Conservation (phyloP, 2,113 vertebrate species). For the Xenopus tropicalis region DNA sequence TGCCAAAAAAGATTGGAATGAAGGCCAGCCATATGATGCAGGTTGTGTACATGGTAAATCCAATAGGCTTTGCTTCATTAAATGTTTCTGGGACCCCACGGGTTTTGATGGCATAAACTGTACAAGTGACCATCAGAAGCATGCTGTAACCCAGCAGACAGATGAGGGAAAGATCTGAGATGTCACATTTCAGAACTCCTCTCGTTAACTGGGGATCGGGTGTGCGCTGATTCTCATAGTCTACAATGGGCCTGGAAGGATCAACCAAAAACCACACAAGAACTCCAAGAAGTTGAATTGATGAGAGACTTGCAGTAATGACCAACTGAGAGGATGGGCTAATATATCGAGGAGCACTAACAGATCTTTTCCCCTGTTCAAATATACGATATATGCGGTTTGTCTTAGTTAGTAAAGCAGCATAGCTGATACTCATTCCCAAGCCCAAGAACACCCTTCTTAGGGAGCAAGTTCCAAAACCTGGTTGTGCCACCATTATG, state of each 20-base stretch:
- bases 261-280: slow-evolving; percentile 94
- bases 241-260: slow-evolving; percentile 89
- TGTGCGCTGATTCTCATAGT: slow-evolving; percentile 94
- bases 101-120: slow-evolving; percentile 95
- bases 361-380: slow-evolving; percentile 93
- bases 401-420: slow-evolving; percentile 92
- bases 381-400: slow-evolving; percentile 98
- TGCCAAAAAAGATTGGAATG: slow-evolving; percentile 97
- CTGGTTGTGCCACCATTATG: slow-evolving; percentile 89
- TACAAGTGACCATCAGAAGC: slow-evolving; percentile 97
- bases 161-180: slow-evolving; percentile 95
- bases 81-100: slow-evolving; percentile 93
- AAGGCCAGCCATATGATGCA: slow-evolving; percentile 97
- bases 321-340: slow-evolving; percentile 91
- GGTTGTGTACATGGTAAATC: slow-evolving; percentile 98
- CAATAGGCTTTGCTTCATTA: slow-evolving; percentile 96
- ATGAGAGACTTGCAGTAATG: slow-evolving; percentile 94
- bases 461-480: slow-evolving; percentile 83
- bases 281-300: slow-evolving; percentile 89
- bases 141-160: slow-evolving; percentile 96
- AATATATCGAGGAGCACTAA: slow-evolving; percentile 88
- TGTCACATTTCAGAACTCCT: slow-evolving; percentile 84
- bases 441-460: slow-evolving; percentile 88
- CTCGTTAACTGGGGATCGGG: slow-evolving; percentile 81
- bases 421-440: slow-evolving; percentile 96